These are phyloP conservation scores for Agelaius phoeniceus DNA, from an alignment of 2,113 vertebrate genomes.

Conservation along the genomic window DNA sequence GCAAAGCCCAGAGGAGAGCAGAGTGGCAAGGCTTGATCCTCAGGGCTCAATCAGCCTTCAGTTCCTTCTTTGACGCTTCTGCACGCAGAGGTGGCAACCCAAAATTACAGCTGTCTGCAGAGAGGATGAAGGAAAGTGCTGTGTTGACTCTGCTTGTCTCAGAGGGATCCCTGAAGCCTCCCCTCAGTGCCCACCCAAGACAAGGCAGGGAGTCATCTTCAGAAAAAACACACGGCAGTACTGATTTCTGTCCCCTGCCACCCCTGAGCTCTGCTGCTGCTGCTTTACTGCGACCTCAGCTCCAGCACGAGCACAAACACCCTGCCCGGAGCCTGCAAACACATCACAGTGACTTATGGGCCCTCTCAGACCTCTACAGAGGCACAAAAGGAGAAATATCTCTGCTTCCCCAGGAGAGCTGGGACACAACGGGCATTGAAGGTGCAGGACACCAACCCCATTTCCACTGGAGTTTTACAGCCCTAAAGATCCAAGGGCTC, in stretches of 20 bases:
- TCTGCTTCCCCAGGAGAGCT: background rate
- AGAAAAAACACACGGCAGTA: rapidly evolving
- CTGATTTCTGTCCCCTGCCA: background rate
- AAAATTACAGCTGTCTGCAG: background rate
- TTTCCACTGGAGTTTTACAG: background rate
- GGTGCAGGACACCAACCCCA: background rate
- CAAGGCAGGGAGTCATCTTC: background rate
- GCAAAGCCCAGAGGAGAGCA: background rate
- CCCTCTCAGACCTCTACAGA: background rate
- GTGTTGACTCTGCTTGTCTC: background rate
- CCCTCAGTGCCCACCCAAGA: background rate
- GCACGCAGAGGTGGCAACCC: background rate
- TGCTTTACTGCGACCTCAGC: background rate
- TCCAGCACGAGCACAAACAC: background rate
- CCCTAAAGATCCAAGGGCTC: background rate
- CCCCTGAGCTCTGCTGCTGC: background rate
- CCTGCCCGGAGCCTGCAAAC: background rate
- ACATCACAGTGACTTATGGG: background rate
- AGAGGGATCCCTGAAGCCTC: background rate
- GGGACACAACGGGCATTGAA: rapidly evolving
- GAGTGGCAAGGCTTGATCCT: background rate
- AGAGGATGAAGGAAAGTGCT: background rate
- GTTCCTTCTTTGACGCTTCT: background rate
- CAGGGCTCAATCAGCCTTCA: background rate
- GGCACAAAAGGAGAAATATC: background rate